Percentiles rank a stretch among this genome's conserved stretches.
Evolutionary conservation across 64 coral and sea anemone species (phyloP).

Genomic region (Porites australiensis): DNA sequence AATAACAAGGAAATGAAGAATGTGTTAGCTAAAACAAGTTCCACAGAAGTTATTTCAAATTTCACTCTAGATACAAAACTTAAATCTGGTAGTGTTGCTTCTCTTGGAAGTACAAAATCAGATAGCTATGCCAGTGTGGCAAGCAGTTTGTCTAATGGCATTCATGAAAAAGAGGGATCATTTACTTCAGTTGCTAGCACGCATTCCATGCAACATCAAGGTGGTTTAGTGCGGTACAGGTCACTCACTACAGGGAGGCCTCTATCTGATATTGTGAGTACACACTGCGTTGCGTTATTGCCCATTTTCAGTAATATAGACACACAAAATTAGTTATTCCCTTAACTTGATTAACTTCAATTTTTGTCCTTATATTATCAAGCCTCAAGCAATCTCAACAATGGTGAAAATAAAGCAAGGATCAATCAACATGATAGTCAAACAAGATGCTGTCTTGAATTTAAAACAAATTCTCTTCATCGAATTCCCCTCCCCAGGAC

Average conservation of each 20-base stretch:
- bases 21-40: conserved; percentile 92
- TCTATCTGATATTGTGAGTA: conserved; percentile 89
- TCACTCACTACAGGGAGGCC: conserved; percentile 85
- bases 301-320: too few species aligned
- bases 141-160: conserved; percentile 85
- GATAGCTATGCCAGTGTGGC: conserved; percentile 87
- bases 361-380: too few species aligned
- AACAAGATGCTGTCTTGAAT: too few species aligned
- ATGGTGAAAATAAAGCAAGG: too few species aligned
- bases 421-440: too few species aligned
- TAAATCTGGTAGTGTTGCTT: conserved; percentile 78
- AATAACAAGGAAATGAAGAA: conserved; percentile 95
- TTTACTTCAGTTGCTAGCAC: conserved; percentile 85
- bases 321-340: too few species aligned
- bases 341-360: too few species aligned
- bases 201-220: conserved; percentile 60
- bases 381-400: too few species aligned
- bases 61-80: conserved; percentile 83
- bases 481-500: too few species aligned
- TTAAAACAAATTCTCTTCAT: too few species aligned
- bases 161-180: conserved; percentile 79
- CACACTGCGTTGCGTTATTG: neutral
- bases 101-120: conserved; percentile 76
- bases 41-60: conserved; percentile 88
- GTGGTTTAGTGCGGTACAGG: conserved; percentile 74